These are phyloP conservation scores for Digitonthophagus gazella DNA, from an alignment of 2,888 invertebrate species.

Conservation along the genomic window DNA sequence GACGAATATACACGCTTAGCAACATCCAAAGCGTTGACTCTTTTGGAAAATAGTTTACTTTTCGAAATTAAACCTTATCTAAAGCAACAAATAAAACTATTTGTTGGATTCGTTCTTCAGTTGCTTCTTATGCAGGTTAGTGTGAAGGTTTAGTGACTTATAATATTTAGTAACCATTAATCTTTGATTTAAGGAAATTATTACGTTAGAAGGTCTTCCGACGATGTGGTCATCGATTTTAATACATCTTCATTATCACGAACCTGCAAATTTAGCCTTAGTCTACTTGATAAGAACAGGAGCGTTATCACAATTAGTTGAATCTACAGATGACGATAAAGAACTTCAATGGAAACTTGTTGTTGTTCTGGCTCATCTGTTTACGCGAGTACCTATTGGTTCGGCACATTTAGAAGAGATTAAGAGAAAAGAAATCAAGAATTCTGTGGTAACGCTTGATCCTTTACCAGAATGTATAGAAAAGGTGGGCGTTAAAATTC, in stretches of 20 bases:
- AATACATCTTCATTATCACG: slow-evolving; percentile 31
- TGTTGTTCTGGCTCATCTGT: slow-evolving; percentile 22
- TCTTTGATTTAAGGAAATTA: slow-evolving; percentile 26
- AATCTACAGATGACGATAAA: slow-evolving; percentile 17
- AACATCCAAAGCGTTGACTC: slow-evolving; percentile 21
- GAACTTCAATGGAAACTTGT: slow-evolving; percentile 23
- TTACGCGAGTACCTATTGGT: slow-evolving; percentile 17
- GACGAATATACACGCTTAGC: slow-evolving; percentile 25
- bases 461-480: slow-evolving; percentile 18
- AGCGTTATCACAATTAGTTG: slow-evolving; percentile 26
- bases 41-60: slow-evolving; percentile 31
- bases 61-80: slow-evolving; percentile 25
- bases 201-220: slow-evolving; percentile 25
- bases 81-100: slow-evolving; percentile 28
- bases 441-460: slow-evolving; percentile 23
- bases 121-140: slow-evolving; percentile 29
- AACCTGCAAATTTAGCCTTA: slow-evolving; percentile 31
- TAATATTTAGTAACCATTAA: neutral
- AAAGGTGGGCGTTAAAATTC: slow-evolving; percentile 10
- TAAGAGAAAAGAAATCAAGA: slow-evolving; percentile 8
- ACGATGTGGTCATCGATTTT: slow-evolving; percentile 25
- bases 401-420: neutral
- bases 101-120: slow-evolving; percentile 31
- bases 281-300: slow-evolving; percentile 28
- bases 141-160: neutral